Percentiles rank a stretch among this genome's conserved stretches.
Conservation (phyloP, 2,113 vertebrate species). For the Labeo catla region DNA sequence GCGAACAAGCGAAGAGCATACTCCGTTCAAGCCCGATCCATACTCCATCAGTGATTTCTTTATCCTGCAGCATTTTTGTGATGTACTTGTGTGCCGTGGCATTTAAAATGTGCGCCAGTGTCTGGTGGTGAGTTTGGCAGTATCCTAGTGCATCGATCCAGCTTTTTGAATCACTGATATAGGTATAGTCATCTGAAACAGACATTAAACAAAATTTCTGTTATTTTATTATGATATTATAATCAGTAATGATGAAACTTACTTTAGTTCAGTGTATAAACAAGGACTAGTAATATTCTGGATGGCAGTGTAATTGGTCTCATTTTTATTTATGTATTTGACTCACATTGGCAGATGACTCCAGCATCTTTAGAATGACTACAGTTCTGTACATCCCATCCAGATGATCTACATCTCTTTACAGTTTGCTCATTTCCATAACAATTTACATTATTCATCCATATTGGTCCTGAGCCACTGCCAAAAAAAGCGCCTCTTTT, state of each 20-base stretch:
- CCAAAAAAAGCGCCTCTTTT: background rate
- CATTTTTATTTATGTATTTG: background rate
- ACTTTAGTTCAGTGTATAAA: background rate
- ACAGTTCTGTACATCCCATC: background rate
- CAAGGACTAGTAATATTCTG: background rate
- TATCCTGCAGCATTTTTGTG: constrained; percentile 7
- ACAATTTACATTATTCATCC: background rate
- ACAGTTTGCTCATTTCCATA: background rate
- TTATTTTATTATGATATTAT: background rate
- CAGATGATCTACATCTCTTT: background rate
- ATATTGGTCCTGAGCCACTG: background rate
- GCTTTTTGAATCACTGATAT: background rate
- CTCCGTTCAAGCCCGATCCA: constrained; percentile 37
- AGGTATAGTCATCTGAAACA: background rate
- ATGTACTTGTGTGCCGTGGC: background rate
- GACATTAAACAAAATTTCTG: background rate
- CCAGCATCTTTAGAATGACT: constrained; percentile 21
- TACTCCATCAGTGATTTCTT: background rate
- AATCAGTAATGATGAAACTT: background rate
- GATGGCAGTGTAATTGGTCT: background rate
- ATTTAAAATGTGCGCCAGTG: constrained; percentile 27
- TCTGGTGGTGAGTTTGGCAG: background rate
- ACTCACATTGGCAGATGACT: constrained; percentile 34
- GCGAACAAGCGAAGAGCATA: background rate
- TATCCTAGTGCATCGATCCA: constrained; percentile 34